A percentile compares a stretch with the other conserved stretches of the same genome.
Evolutionary conservation across 2,113 vertebrate species (phyloP).

Genomic region (Protobothrops flavoviridis): DNA sequence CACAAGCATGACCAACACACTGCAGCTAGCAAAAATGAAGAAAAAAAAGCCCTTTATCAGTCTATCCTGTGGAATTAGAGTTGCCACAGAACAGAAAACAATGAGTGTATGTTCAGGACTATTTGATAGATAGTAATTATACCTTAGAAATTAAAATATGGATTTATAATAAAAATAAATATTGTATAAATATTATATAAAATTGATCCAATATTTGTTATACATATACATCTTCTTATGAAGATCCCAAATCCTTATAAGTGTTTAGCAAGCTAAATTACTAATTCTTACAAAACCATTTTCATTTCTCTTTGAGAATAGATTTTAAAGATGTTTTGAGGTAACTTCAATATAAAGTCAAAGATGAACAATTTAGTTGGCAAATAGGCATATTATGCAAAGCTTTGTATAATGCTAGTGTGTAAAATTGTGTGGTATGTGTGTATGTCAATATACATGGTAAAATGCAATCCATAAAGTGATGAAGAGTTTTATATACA

Average conservation of each 20-base stretch:
- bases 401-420: conserved; percentile 29
- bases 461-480: conserved; percentile 28
- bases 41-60: neutral
- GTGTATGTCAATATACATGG: conserved; percentile 29
- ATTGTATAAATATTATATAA: neutral
- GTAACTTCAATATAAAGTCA: conserved; percentile 36
- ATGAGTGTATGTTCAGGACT: neutral
- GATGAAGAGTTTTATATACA: conserved; percentile 30
- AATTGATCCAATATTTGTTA: neutral
- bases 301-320: neutral
- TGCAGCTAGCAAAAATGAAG: neutral
- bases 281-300: conserved; percentile 7
- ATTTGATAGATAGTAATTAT: neutral
- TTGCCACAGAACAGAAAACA: neutral
- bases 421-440: neutral
- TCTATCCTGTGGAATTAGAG: neutral
- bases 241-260: conserved; percentile 7
- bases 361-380: conserved; percentile 60
- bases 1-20: neutral
- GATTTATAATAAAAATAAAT: neutral
- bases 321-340: conserved; percentile 11
- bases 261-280: conserved; percentile 12
- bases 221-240: neutral
- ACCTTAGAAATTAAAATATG: neutral
- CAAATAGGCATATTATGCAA: conserved; percentile 47